phyloP scores from a whole-genome alignment of 92 coral and sea anemone genomes.

The Porites divaricata region DNA sequence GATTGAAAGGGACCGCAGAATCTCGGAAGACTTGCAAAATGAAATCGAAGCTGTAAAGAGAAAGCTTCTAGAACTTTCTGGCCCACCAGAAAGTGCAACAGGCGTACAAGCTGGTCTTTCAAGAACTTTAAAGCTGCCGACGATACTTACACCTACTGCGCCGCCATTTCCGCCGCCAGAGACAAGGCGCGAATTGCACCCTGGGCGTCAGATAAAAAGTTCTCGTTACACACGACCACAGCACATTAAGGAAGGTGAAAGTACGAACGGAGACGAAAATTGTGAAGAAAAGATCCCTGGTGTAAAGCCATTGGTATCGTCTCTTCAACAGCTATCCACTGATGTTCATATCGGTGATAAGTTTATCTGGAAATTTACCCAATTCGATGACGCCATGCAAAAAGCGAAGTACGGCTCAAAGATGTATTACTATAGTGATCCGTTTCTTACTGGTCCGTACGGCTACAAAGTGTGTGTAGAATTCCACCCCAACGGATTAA shows the following conservation, averaged over 20 bases:
- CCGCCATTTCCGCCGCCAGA: constrained; percentile 15
- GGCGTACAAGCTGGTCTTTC: neutral
- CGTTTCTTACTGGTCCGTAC: constrained; percentile 9
- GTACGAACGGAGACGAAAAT: neutral
- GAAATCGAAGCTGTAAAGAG: constrained; percentile 15
- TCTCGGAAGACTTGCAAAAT: neutral
- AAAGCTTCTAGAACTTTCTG: constrained; percentile 4
- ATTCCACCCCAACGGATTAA: constrained; percentile 41
- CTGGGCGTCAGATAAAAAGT: neutral
- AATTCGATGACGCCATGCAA: constrained; percentile 14
- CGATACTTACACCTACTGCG: neutral
- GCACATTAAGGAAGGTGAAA: constrained; percentile 1
- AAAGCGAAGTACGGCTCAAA: constrained; percentile 26
- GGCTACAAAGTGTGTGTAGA: constrained; percentile 12
- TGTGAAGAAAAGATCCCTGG: neutral
- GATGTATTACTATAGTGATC: neutral
- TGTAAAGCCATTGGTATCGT: neutral
- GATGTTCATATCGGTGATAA: neutral
- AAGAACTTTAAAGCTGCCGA: neutral
- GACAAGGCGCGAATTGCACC: neutral
- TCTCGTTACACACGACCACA: neutral
- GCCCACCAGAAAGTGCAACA: neutral
- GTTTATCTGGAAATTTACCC: constrained; percentile 30
- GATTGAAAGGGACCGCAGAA: neutral
- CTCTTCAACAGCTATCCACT: constrained; percentile 1